Conservation (phyloP, 2,797 vertebrate species). For the Sebastiscus tertius region DNA sequence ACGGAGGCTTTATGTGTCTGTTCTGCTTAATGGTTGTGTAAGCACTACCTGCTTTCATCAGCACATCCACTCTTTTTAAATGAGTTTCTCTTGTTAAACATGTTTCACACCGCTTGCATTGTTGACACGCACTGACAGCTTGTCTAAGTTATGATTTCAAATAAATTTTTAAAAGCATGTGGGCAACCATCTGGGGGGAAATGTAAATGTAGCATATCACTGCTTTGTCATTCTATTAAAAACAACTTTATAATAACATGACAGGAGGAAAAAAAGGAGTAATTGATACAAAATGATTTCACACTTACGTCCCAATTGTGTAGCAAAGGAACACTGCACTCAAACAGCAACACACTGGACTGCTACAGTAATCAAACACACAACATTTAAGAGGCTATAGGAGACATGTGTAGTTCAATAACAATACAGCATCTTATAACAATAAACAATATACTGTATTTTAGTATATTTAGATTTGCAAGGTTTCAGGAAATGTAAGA, state of each 20-base stretch:
- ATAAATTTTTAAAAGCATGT: slow-evolving; percentile 77
- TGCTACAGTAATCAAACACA: neutral
- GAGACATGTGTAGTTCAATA: neutral
- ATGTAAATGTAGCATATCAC: slow-evolving; percentile 65
- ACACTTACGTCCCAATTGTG: neutral
- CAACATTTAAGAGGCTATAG: neutral
- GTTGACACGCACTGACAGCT: slow-evolving; percentile 65
- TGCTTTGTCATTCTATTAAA: slow-evolving; percentile 70
- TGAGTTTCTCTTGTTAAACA: slow-evolving; percentile 58
- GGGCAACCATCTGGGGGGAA: slow-evolving; percentile 66
- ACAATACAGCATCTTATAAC: no score
- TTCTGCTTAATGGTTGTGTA: slow-evolving; percentile 34
- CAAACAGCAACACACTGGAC: neutral
- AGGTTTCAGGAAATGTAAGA: neutral
- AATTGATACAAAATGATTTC: slow-evolving; percentile 34
- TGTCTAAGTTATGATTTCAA: slow-evolving; percentile 71
- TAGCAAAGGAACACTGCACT: neutral
- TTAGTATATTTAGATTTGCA: neutral
- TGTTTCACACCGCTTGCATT: slow-evolving; percentile 58
- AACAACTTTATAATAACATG: slow-evolving; percentile 63
- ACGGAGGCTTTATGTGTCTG: slow-evolving; percentile 16
- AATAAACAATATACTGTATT: no score
- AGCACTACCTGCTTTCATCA: slow-evolving; percentile 55
- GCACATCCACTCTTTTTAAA: slow-evolving; percentile 62
- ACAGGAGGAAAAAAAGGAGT: slow-evolving; percentile 38